Percentiles rank a stretch among this genome's conserved stretches.
phyloP scores from a whole-genome alignment of 2,113 vertebrate species.

The Phalacrocorax carbo region DNA sequence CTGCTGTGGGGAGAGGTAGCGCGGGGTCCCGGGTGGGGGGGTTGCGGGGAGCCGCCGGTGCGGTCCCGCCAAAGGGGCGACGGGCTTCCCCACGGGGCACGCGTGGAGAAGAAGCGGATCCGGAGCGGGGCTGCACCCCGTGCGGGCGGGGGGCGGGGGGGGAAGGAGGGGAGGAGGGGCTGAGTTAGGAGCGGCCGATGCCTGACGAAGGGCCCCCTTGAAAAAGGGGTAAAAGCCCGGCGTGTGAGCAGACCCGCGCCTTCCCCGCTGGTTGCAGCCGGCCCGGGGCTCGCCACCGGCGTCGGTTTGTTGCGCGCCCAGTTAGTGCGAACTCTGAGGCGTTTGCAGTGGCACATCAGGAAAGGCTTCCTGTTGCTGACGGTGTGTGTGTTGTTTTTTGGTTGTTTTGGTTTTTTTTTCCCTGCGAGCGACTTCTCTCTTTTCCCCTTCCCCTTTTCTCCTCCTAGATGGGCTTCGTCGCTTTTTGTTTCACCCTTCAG shows the following conservation, averaged over 20 bases:
- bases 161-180: not conserved
- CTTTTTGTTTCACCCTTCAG: not conserved
- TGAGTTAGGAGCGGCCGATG: too few relatives aligned
- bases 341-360: not conserved
- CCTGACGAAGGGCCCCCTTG: fast-evolving
- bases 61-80: too few relatives aligned
- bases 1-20: too few relatives aligned
- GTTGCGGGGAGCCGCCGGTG: too few relatives aligned
- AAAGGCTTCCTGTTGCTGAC: not conserved
- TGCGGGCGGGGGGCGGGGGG: too few relatives aligned
- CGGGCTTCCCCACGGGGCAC: too few relatives aligned
- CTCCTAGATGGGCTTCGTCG: not conserved
- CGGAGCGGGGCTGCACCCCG: not conserved
- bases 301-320: fast-evolving
- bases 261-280: not conserved
- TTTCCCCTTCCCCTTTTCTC: fast-evolving
- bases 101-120: not conserved
- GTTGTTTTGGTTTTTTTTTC: too few relatives aligned
- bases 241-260: too few relatives aligned
- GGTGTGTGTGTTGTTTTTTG: too few relatives aligned
- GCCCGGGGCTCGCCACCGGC: too few relatives aligned
- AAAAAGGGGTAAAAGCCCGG: not conserved
- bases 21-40: too few relatives aligned
- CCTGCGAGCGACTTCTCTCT: fast-evolving
- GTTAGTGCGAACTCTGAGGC: not conserved